phyloP scores from a whole-genome alignment of 2,113 vertebrate species.

The Phalacrocorax aristotelis region DNA sequence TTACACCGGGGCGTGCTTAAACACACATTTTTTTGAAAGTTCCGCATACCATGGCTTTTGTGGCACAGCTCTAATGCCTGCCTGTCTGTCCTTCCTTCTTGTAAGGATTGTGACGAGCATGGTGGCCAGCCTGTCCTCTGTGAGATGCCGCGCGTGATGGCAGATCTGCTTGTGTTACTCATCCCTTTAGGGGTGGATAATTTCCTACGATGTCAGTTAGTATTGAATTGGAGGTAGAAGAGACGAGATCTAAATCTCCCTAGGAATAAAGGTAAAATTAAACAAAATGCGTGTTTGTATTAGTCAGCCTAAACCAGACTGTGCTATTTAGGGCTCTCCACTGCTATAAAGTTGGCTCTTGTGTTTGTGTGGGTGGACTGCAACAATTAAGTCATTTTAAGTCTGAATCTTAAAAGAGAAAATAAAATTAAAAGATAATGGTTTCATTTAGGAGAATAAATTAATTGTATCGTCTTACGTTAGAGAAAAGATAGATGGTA shows the following conservation, averaged over 20 bases:
- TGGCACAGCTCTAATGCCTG: neutral
- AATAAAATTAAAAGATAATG: conserved; percentile 11
- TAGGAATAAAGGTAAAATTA: conserved; percentile 45
- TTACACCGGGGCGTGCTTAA: fast-evolving
- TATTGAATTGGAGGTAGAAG: neutral
- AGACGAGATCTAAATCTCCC: neutral
- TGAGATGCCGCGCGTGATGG: fast-evolving
- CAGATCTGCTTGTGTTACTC: neutral
- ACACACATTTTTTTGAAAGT: neutral
- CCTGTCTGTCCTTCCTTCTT: neutral
- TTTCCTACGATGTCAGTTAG: neutral
- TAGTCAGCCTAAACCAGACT: conserved; percentile 35
- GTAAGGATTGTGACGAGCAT: neutral
- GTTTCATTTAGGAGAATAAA: neutral
- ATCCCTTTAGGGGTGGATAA: neutral
- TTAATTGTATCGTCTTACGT: fast-evolving
- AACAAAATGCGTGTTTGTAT: conserved; percentile 43
- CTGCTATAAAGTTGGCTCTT: conserved; percentile 19
- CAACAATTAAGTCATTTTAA: conserved; percentile 49
- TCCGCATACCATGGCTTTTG: neutral
- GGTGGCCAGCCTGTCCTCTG: neutral
- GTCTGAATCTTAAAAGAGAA: conserved; percentile 38
- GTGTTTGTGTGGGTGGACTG: conserved; percentile 60
- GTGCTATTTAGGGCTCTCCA: conserved; percentile 28
- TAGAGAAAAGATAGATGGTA: neutral